Conservation (phyloP, 2,113 vertebrate genomes). For the Elephas maximus region DNA sequence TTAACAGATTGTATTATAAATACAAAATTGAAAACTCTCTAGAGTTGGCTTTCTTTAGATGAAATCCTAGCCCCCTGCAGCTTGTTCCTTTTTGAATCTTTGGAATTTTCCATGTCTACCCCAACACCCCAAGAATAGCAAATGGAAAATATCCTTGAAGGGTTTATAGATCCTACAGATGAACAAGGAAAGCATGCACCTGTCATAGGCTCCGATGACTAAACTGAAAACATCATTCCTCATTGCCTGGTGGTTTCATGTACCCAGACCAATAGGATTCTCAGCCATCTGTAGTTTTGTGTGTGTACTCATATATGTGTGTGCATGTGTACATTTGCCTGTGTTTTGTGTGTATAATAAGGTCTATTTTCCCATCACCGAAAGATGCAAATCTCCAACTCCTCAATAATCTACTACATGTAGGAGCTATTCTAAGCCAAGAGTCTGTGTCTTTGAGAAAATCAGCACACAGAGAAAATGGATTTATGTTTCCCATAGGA, state of each 20-base stretch:
- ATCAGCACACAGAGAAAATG: background rate
- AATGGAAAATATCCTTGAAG: conserved; percentile 12
- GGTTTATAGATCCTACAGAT: background rate
- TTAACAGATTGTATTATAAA: background rate
- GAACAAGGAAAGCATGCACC: background rate
- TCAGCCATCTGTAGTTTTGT: background rate
- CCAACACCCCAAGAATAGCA: conserved; percentile 35
- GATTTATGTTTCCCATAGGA: conserved; percentile 7
- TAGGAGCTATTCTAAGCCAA: background rate
- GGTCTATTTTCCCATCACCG: background rate
- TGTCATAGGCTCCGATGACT: background rate
- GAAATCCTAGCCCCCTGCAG: background rate
- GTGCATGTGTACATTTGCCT: background rate
- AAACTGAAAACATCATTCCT: background rate
- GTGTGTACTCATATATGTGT: background rate
- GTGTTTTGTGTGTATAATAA: background rate
- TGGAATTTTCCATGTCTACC: background rate
- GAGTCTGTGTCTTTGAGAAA: background rate
- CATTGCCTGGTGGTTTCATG: background rate
- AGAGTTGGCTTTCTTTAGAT: background rate
- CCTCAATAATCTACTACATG: background rate
- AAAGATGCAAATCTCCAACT: background rate
- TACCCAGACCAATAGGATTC: background rate
- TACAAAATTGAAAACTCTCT: background rate
- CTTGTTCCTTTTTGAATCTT: background rate